phyloP scores from a whole-genome alignment of 2,888 invertebrate species.

The Ellobium chinense region DNA sequence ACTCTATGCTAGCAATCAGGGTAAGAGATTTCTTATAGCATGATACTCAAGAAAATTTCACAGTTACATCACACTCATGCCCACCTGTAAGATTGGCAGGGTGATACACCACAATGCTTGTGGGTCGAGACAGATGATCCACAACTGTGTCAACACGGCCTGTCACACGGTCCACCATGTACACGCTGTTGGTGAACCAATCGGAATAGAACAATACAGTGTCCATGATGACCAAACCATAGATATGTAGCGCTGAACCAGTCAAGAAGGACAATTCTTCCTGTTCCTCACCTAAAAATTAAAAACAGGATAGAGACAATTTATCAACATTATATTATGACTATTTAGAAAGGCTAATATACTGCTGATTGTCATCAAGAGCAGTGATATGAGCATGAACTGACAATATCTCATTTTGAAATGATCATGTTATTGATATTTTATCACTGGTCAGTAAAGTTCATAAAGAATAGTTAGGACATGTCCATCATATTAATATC shows the following conservation, averaged over 20 bases:
- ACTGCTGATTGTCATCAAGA: too few species aligned
- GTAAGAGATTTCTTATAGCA: too few species aligned
- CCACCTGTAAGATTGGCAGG: constrained; percentile 59
- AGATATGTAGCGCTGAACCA: constrained; percentile 58
- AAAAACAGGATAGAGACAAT: not conserved
- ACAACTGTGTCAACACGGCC: constrained; percentile 58
- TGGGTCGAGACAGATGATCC: constrained; percentile 61
- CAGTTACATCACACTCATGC: too few species aligned
- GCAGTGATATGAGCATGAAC: too few species aligned
- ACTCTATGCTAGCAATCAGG: too few species aligned
- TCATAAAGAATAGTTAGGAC: too few species aligned
- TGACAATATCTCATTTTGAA: too few species aligned
- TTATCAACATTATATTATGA: not conserved
- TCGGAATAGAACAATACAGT: constrained; percentile 64
- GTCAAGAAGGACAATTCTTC: constrained; percentile 56
- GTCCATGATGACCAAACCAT: constrained; percentile 59
- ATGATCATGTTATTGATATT: too few species aligned
- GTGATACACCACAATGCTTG: constrained; percentile 61
- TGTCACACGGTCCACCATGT: constrained; percentile 64
- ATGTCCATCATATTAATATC: too few species aligned
- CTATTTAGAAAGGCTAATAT: not conserved
- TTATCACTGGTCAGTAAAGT: too few species aligned
- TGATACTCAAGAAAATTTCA: too few species aligned
- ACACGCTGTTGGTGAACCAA: constrained; percentile 59
- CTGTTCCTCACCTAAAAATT: constrained; percentile 51